Evolutionary conservation across 2,888 invertebrate genomes (phyloP).

Genomic region (Dorcus hopei): DNA sequence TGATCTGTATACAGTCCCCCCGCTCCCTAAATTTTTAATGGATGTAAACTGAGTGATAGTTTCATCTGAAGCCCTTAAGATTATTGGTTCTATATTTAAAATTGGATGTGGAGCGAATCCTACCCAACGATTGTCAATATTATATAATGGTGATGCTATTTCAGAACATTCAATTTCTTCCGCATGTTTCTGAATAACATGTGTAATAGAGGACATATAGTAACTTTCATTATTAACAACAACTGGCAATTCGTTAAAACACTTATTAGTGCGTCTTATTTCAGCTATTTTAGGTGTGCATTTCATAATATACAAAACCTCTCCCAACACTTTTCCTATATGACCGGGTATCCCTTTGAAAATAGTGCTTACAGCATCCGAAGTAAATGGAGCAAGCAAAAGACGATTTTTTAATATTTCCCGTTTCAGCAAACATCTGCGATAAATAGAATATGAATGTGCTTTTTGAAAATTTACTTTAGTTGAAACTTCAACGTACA

Average conservation of each 20-base stretch:
- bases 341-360: conserved; percentile 31
- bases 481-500: conserved; percentile 31
- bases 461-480: conserved; percentile 20
- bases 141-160: conserved; percentile 21
- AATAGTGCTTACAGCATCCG: conserved; percentile 27
- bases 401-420: conserved; percentile 31
- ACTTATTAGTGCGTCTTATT: conserved; percentile 19
- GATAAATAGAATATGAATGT: conserved; percentile 10
- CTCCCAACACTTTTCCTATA: conserved; percentile 29
- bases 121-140: conserved; percentile 22
- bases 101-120: conserved; percentile 16
- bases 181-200: conserved; percentile 20
- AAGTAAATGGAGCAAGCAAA: conserved; percentile 23
- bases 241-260: conserved; percentile 30
- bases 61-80: too few species aligned
- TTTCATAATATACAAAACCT: conserved; percentile 31
- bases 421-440: conserved; percentile 28
- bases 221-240: conserved; percentile 20
- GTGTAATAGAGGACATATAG: conserved; percentile 26
- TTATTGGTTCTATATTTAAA: not conserved
- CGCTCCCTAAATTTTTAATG: too few species aligned
- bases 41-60: too few species aligned
- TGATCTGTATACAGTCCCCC: too few species aligned
- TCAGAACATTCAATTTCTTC: conserved; percentile 21
- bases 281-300: conserved; percentile 26